These are phyloP conservation scores for Selene dorsalis DNA, from an alignment of 2,797 vertebrate genomes.

Conservation along the genomic window DNA sequence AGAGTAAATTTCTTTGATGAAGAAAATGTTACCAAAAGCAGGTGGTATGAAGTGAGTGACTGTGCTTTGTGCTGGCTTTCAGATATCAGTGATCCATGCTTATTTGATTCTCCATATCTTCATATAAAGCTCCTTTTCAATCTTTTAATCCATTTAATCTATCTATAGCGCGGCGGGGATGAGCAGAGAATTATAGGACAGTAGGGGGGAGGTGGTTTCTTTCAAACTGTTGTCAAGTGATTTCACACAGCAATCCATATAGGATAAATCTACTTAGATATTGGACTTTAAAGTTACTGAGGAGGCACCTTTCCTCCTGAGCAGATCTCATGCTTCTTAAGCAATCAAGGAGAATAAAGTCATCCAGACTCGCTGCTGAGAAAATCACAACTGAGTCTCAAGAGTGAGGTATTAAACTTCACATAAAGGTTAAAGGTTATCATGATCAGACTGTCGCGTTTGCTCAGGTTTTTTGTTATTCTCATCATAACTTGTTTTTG, in stretches of 20 bases:
- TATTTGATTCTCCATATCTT: slow-evolving; percentile 51
- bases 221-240: slow-evolving; percentile 44
- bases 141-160: slow-evolving; percentile 68
- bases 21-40: slow-evolving; percentile 3
- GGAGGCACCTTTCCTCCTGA: slow-evolving; percentile 23
- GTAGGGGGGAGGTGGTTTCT: slow-evolving; percentile 3
- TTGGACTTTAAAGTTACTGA: slow-evolving; percentile 22
- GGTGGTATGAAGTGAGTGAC: background rate
- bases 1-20: background rate
- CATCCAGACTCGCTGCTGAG: slow-evolving; percentile 1
- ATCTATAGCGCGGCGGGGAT: slow-evolving; percentile 46
- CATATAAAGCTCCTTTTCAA: slow-evolving; percentile 51
- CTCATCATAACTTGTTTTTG: too few species aligned
- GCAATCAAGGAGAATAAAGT: slow-evolving; percentile 32
- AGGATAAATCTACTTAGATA: slow-evolving; percentile 46
- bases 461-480: too few species aligned
- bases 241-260: slow-evolving; percentile 36
- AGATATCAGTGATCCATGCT: slow-evolving; percentile 32
- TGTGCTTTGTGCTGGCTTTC: slow-evolving; percentile 14
- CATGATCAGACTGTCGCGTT: background rate
- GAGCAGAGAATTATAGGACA: slow-evolving; percentile 37
- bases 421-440: background rate
- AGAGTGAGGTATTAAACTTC: background rate
- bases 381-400: background rate
- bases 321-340: slow-evolving; percentile 8